Evolutionary conservation across 64 coral and sea anemone genomes (phyloP), one percentile per base, ranked within the genome.

Genomic region (Catalaphyllia jardinei): DNA sequence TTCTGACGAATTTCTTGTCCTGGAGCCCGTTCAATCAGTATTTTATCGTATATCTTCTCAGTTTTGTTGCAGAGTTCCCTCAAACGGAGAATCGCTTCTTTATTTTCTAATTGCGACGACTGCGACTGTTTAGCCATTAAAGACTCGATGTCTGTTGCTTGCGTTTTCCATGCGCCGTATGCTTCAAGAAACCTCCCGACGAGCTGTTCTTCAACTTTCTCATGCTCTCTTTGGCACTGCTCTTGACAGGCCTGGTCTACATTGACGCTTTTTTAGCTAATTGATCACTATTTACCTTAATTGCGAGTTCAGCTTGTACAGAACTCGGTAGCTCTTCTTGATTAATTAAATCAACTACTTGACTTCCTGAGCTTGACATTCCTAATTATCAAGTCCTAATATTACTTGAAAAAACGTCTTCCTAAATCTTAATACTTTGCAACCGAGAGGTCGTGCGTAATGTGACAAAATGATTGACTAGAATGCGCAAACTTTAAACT

Each of bases 211-310:
- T 62, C 60, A 16, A 3, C 0, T 8, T 75, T 75, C 31, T 38
- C 31, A 33, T 50, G 75, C 75, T 77, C 75, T 77, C 75, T 77
- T 24, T 77, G 75, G 18, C 42, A 18, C 75, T 77, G 33, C 19
- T 77, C 35, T 42, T 77, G 75, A 50, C 50, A 77, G 75, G 75
- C 75, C 20, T 10, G 42, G 39, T 38, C 75, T n/a, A n/a, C n/a
- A n/a, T n/a, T n/a, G n/a, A n/a, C n/a, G n/a, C n/a, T n/a, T n/a
- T n/a, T n/a, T n/a, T n/a, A n/a, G n/a, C n/a, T n/a, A n/a, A n/a
- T n/a, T n/a, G n/a, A n/a, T n/a, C n/a, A n/a, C n/a, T 62, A 62
- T 46, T 9, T 16, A n/a, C n/a, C n/a, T n/a, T n/a, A n/a, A n/a
- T n/a, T n/a, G n/a, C n/a, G n/a, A n/a, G n/a, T n/a, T n/a, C n/a